Evolutionary conservation across 2,888 invertebrate genomes (phyloP), one percentile per base, ranked within the genome.

Genomic region (Drosophila pseudotalamancana): DNA sequence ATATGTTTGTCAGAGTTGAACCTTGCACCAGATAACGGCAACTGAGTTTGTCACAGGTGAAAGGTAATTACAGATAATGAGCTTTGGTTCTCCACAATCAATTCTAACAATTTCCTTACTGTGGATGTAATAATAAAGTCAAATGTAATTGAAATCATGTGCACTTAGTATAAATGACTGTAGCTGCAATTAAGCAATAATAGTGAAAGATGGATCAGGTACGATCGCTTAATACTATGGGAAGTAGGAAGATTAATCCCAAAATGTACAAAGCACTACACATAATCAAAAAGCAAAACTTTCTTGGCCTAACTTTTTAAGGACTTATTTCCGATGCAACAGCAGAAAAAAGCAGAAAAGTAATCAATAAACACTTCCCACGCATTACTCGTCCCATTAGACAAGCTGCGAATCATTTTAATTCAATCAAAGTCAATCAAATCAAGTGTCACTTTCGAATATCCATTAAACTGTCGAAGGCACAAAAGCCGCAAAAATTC

Each of bases 401-500:
- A 31, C 64, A 45, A 40, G 49, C 31, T 53, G 57, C 61, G 78
- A 64, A 63, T 61, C 74, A 80, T 77, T 83, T 79, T 42, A 80
- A 69, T 56, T 72, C 72, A 72, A 69, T 83, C 80, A 80, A 69
- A 75, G 75, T 53, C 64, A 50, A 51, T 71, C 61, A 57, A 53
- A 56, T 56, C 42, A 45, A 60, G 67, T 65, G 67, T 57, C 74
- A 61, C n/a, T n/a, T n/a, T n/a, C n/a, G n/a, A n/a, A 63, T 61
- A 69, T 63, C 78, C 62, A 59, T 55, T 71, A 39, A 56, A 63
- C 60, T 71, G 73, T 73, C 67, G 71, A 71, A 56, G 62, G 68
- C 83, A 67, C 78, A 72, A 75, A 72, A 77, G 73, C 82, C 79
- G 46, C 82, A 81, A 66, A 74, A 65, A 63, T 62, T 68, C 63